Conservation (phyloP, 2,888 invertebrate species). For the Tortricodes alternella region DNA sequence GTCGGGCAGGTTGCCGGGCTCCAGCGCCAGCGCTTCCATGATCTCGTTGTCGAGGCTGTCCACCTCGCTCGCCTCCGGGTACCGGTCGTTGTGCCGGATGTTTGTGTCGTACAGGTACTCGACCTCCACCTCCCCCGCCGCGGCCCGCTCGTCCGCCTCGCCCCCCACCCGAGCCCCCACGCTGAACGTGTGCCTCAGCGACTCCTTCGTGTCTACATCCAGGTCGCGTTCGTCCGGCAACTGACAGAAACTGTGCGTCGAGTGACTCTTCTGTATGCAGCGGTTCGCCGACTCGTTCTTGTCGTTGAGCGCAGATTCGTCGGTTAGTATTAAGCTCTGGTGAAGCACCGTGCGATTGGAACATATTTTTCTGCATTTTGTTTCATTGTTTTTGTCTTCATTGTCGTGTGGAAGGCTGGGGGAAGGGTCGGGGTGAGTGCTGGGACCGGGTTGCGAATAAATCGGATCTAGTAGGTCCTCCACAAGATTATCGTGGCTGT, state of each 20-base stretch:
- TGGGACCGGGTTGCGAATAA: conserved; percentile 44
- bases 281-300: conserved; percentile 51
- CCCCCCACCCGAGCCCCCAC: conserved; percentile 46
- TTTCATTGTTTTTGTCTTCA: conserved; percentile 40
- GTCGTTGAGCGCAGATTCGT: conserved; percentile 37
- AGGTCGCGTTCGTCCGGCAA: conserved; percentile 27
- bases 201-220: conserved; percentile 28
- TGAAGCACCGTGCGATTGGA: conserved; percentile 47
- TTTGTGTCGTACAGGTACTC: conserved; percentile 64
- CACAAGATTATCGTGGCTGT: conserved; percentile 52
- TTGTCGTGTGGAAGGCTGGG: conserved; percentile 33
- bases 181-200: conserved; percentile 46
- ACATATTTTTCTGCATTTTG: conserved; percentile 36
- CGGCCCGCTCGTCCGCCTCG: conserved; percentile 34
- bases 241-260: conserved; percentile 52
- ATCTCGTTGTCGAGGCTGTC: conserved; percentile 69
- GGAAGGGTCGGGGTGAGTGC: conserved; percentile 39
- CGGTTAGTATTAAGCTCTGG: conserved; percentile 55
- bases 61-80: conserved; percentile 68
- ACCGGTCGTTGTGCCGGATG: conserved; percentile 71
- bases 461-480: conserved; percentile 44
- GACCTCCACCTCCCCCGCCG: conserved; percentile 24
- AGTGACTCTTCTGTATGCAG: conserved; percentile 54
- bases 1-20: conserved; percentile 67
- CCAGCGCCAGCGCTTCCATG: conserved; percentile 64